A percentile compares a stretch with the other conserved stretches of the same genome.
Evolutionary conservation across 2,113 vertebrate species (phyloP).

Genomic region (Laticauda colubrina): DNA sequence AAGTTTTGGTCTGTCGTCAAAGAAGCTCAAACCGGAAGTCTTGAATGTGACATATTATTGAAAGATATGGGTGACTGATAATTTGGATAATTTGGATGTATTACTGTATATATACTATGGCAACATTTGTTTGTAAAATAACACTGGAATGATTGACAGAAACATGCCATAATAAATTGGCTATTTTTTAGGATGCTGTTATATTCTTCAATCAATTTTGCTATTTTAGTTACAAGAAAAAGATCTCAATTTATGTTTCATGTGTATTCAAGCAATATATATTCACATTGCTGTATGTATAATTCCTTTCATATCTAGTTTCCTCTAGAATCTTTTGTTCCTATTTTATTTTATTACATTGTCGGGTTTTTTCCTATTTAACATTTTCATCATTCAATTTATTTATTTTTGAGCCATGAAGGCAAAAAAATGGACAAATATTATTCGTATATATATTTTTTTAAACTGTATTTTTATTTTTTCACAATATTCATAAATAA

Average conservation of each 20-base stretch:
- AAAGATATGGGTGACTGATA: not conserved
- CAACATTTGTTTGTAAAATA: not conserved
- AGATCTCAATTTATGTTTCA: constrained; percentile 18
- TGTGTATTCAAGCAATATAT: constrained; percentile 29
- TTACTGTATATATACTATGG: not conserved
- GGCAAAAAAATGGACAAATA: constrained; percentile 68
- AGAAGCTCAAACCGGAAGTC: no score
- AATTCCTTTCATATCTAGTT: constrained; percentile 44
- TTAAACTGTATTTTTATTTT: constrained; percentile 65
- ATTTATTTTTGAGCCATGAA: constrained; percentile 74
- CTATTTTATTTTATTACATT: constrained; percentile 52
- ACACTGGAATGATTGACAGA: not conserved
- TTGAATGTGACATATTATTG: not conserved
- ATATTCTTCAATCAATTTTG: not conserved
- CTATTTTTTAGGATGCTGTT: not conserved
- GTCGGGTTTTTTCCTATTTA: constrained; percentile 66
- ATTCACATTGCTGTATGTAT: constrained; percentile 4
- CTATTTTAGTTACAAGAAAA: constrained; percentile 13
- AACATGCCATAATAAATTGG: not conserved
- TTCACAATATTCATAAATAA: constrained; percentile 33
- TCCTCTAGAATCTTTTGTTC: constrained; percentile 59
- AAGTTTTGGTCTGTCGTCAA: no score
- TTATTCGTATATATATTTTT: constrained; percentile 63
- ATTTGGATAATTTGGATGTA: not conserved
- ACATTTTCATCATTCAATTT: constrained; percentile 65